Base-by-base conservation (phyloP, 1,140 invertebrate species). In the Orius laevigatus region DNA sequence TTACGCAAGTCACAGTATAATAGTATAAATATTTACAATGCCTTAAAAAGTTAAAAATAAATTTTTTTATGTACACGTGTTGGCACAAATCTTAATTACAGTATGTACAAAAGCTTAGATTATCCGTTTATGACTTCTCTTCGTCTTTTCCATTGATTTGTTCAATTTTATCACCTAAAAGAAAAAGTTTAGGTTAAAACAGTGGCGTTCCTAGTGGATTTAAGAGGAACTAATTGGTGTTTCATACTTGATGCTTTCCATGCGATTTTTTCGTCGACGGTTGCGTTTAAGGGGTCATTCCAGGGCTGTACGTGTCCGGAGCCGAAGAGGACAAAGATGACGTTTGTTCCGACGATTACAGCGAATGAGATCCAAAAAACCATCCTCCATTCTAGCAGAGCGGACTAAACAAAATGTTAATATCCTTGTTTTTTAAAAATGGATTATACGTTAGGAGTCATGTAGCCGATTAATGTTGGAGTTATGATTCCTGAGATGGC, bases 331-430 rank as follows among this genome's bases (percentile, higher is more conserved):
- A 78, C 64, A 58, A 81, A 92, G 4, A 87, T 59, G 5, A 82
- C 53, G 50, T 81, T 84, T 0, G 84, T 84, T 10, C 77, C 59
- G 6, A 76, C 63, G 54, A 86, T 84, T 1, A 87, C 73, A 0
- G 61, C 78, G 25, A 84, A 69, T 0, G 79, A 72, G 49, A 89
- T 79, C 77, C 82, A 90, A 60, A 89, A 90, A 1, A 90, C 83
- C 3, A 72, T 60, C 48, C 81, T 70, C 87, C 87, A 91, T 66
- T 87, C 74, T 5, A 70, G 63, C n/a, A 80, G 57, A 4, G 75
- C 74, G 58, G 76, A 74, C 81, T 86, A 64, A 46, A 72, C 71
- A 39, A 16, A 9, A 38, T 9, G 25, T 38, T 38, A 40, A 38
- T 10, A 48, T 12, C 3, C 11, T 19, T 42, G 40, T 5, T 20